These are phyloP conservation scores for Salpingus planirostris DNA, from an alignment of 2,888 invertebrate species.

Conservation along the genomic window DNA sequence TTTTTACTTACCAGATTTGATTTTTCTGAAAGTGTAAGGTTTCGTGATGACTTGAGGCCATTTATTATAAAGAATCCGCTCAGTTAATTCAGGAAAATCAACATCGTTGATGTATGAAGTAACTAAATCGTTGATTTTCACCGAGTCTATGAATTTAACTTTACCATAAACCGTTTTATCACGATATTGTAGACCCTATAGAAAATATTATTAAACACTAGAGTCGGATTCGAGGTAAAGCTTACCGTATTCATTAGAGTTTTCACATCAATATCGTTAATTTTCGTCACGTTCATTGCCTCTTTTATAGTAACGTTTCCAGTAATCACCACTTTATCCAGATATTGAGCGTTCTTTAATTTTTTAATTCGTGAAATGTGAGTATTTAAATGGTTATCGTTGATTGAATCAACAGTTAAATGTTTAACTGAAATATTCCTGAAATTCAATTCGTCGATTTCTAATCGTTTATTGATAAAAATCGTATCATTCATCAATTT, in stretches of 20 bases:
- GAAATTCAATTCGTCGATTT: constrained; percentile 18
- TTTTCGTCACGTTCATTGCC: constrained; percentile 18
- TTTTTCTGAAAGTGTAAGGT: constrained; percentile 24
- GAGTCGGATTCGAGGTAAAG: neutral
- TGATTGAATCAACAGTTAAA: neutral
- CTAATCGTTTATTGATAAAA: constrained; percentile 17
- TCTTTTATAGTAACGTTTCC: constrained; percentile 22
- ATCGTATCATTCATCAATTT: constrained; percentile 19
- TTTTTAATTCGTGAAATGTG: no score
- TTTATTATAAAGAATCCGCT: constrained; percentile 24
- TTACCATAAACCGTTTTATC: constrained; percentile 15
- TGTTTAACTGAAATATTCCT: constrained; percentile 22
- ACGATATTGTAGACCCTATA: constrained; percentile 15
- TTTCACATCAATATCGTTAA: constrained; percentile 23
- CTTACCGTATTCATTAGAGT: constrained; percentile 10
- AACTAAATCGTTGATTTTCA: constrained; percentile 24
- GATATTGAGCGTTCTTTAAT: no score
- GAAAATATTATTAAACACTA: constrained; percentile 8
- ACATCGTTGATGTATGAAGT: constrained; percentile 26
- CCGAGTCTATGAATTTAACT: constrained; percentile 21
- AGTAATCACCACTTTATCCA: constrained; percentile 22
- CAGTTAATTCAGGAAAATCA: constrained; percentile 24
- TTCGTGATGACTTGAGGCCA: constrained; percentile 26
- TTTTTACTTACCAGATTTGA: constrained; percentile 26
- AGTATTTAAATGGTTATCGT: neutral